Conservation (phyloP, 2,113 vertebrate species). For the Myocastor coypus region DNA sequence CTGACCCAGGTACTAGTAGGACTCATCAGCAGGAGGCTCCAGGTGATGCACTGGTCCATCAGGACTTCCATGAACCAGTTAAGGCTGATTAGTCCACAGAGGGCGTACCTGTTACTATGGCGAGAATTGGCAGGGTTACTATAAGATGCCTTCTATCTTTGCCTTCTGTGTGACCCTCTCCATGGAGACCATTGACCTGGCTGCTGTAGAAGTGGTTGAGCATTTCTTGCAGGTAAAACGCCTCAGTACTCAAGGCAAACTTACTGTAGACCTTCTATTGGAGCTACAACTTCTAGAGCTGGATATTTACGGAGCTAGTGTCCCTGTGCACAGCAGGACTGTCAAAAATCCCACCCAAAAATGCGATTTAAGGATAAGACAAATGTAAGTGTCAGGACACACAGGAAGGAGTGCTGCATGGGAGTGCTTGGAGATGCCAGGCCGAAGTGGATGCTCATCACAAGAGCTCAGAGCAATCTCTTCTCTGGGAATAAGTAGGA, state of each 20-base stretch:
- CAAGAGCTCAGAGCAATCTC: not conserved
- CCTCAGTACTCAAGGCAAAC: not conserved
- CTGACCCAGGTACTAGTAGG: not conserved
- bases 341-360: not conserved
- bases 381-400: not conserved
- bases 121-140: not conserved
- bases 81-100: not conserved
- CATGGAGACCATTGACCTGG: not conserved
- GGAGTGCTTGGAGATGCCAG: not conserved
- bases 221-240: not conserved
- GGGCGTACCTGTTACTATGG: not conserved
- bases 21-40: not conserved
- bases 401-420: not conserved
- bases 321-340: not conserved
- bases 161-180: not conserved
- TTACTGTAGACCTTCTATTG: not conserved
- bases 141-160: not conserved
- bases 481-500: not conserved
- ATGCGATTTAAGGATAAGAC: not conserved
- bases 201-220: not conserved
- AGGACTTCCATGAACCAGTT: not conserved
- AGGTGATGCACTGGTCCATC: not conserved
- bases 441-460: not conserved
- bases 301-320: not conserved
- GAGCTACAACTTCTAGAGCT: not conserved